A percentile compares a stretch with the other conserved stretches of the same genome.
phyloP scores from a whole-genome alignment of 2,888 invertebrate genomes.

The Branchellion lobata region DNA sequence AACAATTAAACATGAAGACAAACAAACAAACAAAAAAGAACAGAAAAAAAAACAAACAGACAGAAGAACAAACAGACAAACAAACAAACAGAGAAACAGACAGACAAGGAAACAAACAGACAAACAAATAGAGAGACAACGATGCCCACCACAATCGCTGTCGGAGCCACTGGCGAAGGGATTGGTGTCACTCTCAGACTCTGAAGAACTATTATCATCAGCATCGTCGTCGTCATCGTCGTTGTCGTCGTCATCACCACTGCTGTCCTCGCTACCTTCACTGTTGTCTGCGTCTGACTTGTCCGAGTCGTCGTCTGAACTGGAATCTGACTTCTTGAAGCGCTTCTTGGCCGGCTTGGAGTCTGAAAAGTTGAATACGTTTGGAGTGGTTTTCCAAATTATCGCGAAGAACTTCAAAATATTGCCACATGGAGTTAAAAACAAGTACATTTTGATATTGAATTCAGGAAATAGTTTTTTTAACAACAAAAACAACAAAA shows the following conservation, averaged over 20 bases:
- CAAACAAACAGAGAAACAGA: too few relatives aligned
- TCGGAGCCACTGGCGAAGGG: slow-evolving; percentile 78
- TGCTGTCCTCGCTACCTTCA: slow-evolving; percentile 55
- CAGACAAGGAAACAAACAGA: too few relatives aligned
- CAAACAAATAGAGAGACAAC: too few relatives aligned
- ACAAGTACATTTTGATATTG: too few relatives aligned
- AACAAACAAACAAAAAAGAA: too few relatives aligned
- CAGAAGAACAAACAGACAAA: too few relatives aligned
- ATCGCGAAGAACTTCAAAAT: too few relatives aligned
- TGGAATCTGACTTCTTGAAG: slow-evolving; percentile 10
- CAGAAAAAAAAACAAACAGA: too few relatives aligned
- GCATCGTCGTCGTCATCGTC: slow-evolving; percentile 47
- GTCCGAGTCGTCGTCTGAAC: background rate
- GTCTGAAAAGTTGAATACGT: background rate
- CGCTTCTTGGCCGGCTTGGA: background rate
- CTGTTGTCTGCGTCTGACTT: slow-evolving; percentile 46
- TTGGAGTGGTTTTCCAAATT: background rate
- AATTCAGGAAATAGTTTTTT: too few relatives aligned
- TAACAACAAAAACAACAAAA: too few relatives aligned
- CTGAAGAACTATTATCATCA: slow-evolving; percentile 53
- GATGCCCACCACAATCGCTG: slow-evolving; percentile 60
- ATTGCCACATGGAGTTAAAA: too few relatives aligned
- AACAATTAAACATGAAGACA: too few relatives aligned
- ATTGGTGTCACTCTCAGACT: slow-evolving; percentile 65
- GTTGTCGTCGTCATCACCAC: slow-evolving; percentile 55